Base-by-base conservation (phyloP, 1,140 invertebrate species). In the Drosophila tsacasi region DNA sequence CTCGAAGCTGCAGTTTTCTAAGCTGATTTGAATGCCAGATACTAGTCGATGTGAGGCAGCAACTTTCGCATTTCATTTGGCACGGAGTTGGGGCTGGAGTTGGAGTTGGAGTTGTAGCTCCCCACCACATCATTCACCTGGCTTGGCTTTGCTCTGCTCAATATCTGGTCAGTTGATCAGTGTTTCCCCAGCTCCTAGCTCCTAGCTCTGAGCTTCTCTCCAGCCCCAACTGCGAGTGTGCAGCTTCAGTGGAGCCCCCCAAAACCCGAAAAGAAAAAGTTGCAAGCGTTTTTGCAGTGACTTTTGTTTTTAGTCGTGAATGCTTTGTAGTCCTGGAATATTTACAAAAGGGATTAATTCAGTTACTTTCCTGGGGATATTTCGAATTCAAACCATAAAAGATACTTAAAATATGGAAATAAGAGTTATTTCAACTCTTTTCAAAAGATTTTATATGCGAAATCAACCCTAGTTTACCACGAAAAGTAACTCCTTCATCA, bases 11-110 rank as follows among this genome's bases (percentile, higher is more conserved):
- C 76, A 79, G 47, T 83, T 89, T 89, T 89, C 85, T 74, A 77
- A 77, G 81, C 85, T 85, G 85, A 90, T 90, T 90, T 90, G 85
- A 90, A 90, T 90, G 85, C 79, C 85, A 85, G 85, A 90, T 90
- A 90, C 35, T 55, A 17, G 54, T 25, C 32, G 76, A 32, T 69
- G 67, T 49, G 32, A 55, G 63, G 66, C 77, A 89, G 79, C 84
- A 89, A 83, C 84, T 87, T 87, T 87, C 84, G 84, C 81, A 87
- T 86, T 86, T 86, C 80, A 87, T 83, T 87, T 83, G 76, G 49
- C 75, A 77, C 58, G 54, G 55, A 32, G 42, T 30, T 21, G 35
- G 17, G 23, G 27, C 8, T 19, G 21, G n/a, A 44, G 52, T 17
- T 32, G 23, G 19, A 35, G 50, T 4, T 52, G 30, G n/a, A 35